Evolutionary conservation across 1,140 invertebrate species (phyloP).

Genomic region (Vanessa tameamea): DNA sequence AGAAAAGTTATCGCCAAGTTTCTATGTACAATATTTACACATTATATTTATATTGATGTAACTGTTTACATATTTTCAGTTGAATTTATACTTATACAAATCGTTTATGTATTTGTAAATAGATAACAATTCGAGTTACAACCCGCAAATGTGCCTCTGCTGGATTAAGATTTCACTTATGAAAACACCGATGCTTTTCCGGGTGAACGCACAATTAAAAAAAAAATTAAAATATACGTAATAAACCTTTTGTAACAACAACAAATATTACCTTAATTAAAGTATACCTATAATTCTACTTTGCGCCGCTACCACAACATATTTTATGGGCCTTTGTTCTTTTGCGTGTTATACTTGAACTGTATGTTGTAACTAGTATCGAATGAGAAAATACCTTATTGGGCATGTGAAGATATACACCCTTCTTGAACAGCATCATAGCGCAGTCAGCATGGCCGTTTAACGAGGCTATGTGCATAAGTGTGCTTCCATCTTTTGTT

Average conservation of each 20-base stretch:
- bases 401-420: slow-evolving; percentile 99
- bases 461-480: slow-evolving; percentile 98
- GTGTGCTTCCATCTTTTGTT: slow-evolving; percentile 97
- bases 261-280: neutral
- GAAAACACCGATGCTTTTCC: no score
- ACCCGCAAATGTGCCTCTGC: no score
- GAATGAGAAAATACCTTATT: slow-evolving; percentile 88
- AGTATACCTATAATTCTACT: neutral
- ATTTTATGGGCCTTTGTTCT: neutral
- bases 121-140: no score
- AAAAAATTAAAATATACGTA: no score
- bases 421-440: slow-evolving; percentile 99
- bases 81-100: no score
- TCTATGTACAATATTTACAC: neutral
- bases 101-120: no score
- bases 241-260: neutral
- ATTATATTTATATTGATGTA: neutral
- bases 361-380: neutral
- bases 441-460: slow-evolving; percentile 99
- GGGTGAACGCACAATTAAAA: no score
- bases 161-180: no score
- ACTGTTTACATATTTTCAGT: neutral
- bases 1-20: slow-evolving; percentile 20
- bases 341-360: neutral
- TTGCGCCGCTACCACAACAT: neutral